Conservation (phyloP, 35 echinoderm and acorn worm species). For the Heliocidaris tuberculata region DNA sequence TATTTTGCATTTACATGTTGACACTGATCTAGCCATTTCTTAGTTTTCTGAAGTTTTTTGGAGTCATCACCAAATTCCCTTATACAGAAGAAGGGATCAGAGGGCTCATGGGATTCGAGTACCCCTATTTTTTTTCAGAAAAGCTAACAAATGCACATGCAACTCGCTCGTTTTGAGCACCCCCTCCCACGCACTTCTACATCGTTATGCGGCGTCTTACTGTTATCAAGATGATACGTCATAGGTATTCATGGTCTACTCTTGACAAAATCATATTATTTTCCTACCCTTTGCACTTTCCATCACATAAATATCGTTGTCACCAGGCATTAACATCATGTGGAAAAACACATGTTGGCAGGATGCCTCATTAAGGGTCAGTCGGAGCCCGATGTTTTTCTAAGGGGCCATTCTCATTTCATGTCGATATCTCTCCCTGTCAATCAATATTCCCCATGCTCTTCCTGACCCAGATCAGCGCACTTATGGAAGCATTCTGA, state of each 20-base stretch:
- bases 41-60: too few species aligned
- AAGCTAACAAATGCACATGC: too few species aligned
- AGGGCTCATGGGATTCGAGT: too few species aligned
- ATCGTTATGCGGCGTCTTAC: background rate
- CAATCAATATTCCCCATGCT: constrained; percentile 4
- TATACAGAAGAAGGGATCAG: too few species aligned
- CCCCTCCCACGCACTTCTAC: background rate
- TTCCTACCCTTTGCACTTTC: constrained; percentile 9
- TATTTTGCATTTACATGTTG: too few species aligned
- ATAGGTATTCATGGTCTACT: background rate
- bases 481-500: background rate
- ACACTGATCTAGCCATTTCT: too few species aligned
- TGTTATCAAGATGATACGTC: background rate
- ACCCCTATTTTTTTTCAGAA: too few species aligned
- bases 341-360: constrained; percentile 16
- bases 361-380: background rate
- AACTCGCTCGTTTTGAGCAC: too few species aligned
- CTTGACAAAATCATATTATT: background rate
- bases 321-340: background rate
- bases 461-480: background rate
- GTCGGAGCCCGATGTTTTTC: background rate
- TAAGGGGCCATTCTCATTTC: background rate
- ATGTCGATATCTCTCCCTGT: background rate
- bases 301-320: background rate
- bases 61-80: too few species aligned